Evolutionary conservation across 2,113 vertebrate species (phyloP).

Genomic region (Steatornis caripensis): DNA sequence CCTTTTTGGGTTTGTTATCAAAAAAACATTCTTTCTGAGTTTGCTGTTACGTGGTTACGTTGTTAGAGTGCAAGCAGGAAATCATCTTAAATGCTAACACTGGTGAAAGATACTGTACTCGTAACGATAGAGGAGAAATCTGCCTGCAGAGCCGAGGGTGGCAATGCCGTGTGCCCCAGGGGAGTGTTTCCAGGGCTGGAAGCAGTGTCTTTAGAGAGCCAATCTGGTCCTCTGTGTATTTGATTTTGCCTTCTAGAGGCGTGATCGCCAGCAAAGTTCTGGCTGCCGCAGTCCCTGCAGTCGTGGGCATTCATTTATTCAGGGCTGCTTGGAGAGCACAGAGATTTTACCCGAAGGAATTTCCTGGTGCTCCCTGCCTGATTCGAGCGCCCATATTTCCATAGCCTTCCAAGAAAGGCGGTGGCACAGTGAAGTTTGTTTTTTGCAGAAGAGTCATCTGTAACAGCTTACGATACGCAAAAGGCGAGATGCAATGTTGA

Average conservation of each 20-base stretch:
- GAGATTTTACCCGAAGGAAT: background rate
- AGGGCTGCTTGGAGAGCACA: background rate
- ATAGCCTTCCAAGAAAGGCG: background rate
- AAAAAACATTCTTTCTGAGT: background rate
- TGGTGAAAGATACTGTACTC: background rate
- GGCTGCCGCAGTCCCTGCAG: background rate
- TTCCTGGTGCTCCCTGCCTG: background rate
- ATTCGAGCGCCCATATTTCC: background rate
- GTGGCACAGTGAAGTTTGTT: background rate
- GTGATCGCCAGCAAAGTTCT: fast-evolving
- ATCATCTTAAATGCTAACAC: fast-evolving
- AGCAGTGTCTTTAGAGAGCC: background rate
- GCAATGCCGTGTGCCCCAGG: fast-evolving
- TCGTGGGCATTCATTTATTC: background rate
- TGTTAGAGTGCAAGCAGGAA: background rate
- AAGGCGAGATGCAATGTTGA: background rate
- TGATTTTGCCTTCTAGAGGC: background rate
- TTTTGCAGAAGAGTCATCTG: background rate
- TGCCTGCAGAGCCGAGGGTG: background rate
- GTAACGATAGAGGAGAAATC: background rate
- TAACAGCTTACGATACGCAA: background rate
- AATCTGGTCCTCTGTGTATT: background rate
- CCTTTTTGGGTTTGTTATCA: background rate
- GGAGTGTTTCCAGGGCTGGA: background rate
- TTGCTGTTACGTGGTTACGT: background rate